phyloP scores from a whole-genome alignment of 2,888 invertebrate species.

The Temnothorax ravouxi region DNA sequence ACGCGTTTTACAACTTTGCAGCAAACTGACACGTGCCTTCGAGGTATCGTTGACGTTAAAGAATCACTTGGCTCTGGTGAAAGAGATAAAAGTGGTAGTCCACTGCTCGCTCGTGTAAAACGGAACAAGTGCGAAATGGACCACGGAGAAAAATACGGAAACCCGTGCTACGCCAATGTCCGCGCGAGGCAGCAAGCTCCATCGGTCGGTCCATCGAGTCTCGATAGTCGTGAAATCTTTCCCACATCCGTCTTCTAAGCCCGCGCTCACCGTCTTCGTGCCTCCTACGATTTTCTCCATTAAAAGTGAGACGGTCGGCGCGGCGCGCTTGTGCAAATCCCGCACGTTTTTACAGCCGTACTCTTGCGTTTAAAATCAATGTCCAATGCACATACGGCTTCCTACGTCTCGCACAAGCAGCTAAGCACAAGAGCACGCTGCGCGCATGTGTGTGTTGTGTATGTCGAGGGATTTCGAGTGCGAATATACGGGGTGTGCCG shows the following conservation, averaged over 20 bases:
- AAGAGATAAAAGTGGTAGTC: slow-evolving; percentile 39
- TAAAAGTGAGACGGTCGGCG: slow-evolving; percentile 46
- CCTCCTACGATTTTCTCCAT: slow-evolving; percentile 59
- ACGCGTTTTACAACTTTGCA: slow-evolving; percentile 31
- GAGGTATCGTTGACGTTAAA: slow-evolving; percentile 53
- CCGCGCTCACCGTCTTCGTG: slow-evolving; percentile 51
- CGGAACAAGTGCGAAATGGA: slow-evolving; percentile 16
- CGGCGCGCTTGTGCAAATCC: slow-evolving; percentile 61
- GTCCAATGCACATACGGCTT: slow-evolving; percentile 82
- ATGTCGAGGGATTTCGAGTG: slow-evolving; percentile 66
- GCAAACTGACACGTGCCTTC: slow-evolving; percentile 37
- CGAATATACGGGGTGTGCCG: slow-evolving; percentile 63
- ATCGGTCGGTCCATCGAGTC: slow-evolving; percentile 60
- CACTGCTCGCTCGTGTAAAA: slow-evolving; percentile 35
- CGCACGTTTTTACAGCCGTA: slow-evolving; percentile 15
- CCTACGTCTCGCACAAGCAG: slow-evolving; percentile 71
- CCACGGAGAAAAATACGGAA: slow-evolving; percentile 44
- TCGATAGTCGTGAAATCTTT: slow-evolving; percentile 67
- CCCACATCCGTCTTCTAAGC: slow-evolving; percentile 63
- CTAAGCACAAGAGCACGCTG: slow-evolving; percentile 56
- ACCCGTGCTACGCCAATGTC: slow-evolving; percentile 66
- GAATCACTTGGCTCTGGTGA: slow-evolving; percentile 43
- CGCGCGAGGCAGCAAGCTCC: slow-evolving; percentile 53
- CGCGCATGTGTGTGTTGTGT: slow-evolving; percentile 22
- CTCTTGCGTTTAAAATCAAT: slow-evolving; percentile 81